Conservation (phyloP, 1,140 invertebrate genomes). For the Hesperophylax magnus region DNA sequence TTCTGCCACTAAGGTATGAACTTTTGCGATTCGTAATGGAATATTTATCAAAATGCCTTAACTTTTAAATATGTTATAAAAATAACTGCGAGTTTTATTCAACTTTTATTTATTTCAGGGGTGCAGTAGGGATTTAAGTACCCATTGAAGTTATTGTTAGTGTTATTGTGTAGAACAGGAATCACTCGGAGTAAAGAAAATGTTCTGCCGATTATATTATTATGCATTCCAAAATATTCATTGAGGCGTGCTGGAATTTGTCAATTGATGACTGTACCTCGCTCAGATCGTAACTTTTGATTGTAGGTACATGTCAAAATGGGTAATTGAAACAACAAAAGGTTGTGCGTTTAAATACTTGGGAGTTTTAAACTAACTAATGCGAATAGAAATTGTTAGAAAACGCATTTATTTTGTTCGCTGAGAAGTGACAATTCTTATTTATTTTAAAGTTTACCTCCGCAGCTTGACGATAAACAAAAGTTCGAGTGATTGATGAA, state of each 20-base stretch:
- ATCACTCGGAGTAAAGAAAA: conserved; percentile 18
- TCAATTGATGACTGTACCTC: not conserved
- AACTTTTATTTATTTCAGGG: not conserved
- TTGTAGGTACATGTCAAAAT: conserved; percentile 16
- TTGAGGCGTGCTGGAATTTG: conserved; percentile 37
- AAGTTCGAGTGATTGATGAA: too few species aligned
- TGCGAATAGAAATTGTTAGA: not conserved
- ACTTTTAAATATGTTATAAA: conserved; percentile 10
- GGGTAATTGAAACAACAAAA: not conserved
- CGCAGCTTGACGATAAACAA: too few species aligned
- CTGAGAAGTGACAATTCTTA: too few species aligned
- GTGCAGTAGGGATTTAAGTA: conserved; percentile 15
- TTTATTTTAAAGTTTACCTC: too few species aligned
- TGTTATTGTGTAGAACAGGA: conserved; percentile 27
- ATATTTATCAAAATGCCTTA: conserved; percentile 26
- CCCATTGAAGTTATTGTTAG: conserved; percentile 13
- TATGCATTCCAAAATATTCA: conserved; percentile 35
- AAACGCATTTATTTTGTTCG: too few species aligned
- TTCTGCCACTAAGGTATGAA: conserved; percentile 30
- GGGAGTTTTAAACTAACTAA: not conserved
- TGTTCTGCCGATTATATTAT: conserved; percentile 7
- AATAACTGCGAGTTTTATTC: not conserved
- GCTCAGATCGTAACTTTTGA: conserved; percentile 30
- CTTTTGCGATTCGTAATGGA: conserved; percentile 24
- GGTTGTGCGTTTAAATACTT: not conserved